Base-by-base conservation (phyloP, 30 jellyfish, hydroid and myxozoan genomes). In the Hydractinia echinata region DNA sequence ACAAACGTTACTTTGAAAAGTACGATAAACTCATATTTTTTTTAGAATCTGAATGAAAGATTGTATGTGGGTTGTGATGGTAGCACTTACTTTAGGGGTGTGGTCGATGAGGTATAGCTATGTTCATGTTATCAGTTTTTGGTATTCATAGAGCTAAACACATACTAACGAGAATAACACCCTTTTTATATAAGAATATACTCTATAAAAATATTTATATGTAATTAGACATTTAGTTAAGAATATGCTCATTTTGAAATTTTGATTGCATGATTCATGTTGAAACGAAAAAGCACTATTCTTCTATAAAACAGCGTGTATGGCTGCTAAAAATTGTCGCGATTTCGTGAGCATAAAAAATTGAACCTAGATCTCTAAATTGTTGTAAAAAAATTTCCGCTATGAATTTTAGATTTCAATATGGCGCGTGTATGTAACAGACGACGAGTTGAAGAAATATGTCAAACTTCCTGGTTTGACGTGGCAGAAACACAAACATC, bases 401-500 rank as follows among this genome's bases (percentile, higher is more conserved):
- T 13, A 13, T 51, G n/a, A 9, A 18, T 7, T 16, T 81, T 64
- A 81, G 88, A 10, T 81, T 14, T 49, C 60, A 52, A 54, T 92
- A 8, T 92, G 96, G 98, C 85, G 84, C 73, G 85, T 92, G 49
- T 88, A 66, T 53, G 71, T 92, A 51, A 69, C 39, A 10, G 89
- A 83, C 52, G 77, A 83, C 16, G 95, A 92, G 77, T 73, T 92
- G 51, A 55, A 72, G 54, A 67, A 89, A 51, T 85, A 79, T 80
- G 87, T 92, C 93, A 83, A 78, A 61, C n/a, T 87, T 10, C 92
- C 96, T 51, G 97, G 96, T 44, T 67, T 91, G 50, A 89, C 83
- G 56, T 92, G 98, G 98, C 96, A 90, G 11, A 79, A 83, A 67
- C 98, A 92, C 72, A 96, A 86, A 80, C 90, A 85, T 51, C 66